A percentile compares a stretch with the other conserved stretches of the same genome.
Evolutionary conservation across 2,797 vertebrate species (phyloP).

Genomic region (Chrysocyon brachyurus): DNA sequence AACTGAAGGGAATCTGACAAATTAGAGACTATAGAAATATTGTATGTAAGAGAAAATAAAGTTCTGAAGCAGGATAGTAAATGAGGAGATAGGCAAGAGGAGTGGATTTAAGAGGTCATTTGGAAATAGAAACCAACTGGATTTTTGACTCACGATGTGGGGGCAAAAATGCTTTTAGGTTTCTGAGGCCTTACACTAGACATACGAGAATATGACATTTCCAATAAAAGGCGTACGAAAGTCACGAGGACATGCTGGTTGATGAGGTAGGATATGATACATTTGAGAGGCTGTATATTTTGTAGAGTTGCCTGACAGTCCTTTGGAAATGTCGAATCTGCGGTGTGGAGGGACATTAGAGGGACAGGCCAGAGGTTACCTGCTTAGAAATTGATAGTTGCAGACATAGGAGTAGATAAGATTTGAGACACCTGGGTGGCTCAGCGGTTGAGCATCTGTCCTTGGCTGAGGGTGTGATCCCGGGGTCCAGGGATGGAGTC

Average conservation of each 20-base stretch:
- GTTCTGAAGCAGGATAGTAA: neutral
- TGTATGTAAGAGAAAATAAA: neutral
- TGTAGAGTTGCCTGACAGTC: neutral
- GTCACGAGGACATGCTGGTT: neutral
- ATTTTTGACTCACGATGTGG: neutral
- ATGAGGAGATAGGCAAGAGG: neutral
- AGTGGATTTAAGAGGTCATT: neutral
- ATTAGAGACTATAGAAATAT: neutral
- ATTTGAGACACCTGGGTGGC: neutral
- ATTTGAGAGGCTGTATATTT: neutral
- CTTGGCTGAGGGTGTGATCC: no score
- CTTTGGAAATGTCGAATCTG: neutral
- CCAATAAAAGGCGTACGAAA: neutral
- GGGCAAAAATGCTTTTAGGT: neutral
- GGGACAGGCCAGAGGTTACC: neutral
- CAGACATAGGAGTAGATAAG: no score
- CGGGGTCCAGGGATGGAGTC: no score
- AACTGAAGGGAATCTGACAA: neutral
- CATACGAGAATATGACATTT: neutral
- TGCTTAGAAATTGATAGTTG: neutral
- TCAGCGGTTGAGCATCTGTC: no score
- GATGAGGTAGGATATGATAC: neutral
- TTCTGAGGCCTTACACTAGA: neutral
- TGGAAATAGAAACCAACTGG: neutral
- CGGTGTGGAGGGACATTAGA: neutral